Evolutionary conservation across 2,113 vertebrate genomes (phyloP).

Genomic region (Amazona vittata): DNA sequence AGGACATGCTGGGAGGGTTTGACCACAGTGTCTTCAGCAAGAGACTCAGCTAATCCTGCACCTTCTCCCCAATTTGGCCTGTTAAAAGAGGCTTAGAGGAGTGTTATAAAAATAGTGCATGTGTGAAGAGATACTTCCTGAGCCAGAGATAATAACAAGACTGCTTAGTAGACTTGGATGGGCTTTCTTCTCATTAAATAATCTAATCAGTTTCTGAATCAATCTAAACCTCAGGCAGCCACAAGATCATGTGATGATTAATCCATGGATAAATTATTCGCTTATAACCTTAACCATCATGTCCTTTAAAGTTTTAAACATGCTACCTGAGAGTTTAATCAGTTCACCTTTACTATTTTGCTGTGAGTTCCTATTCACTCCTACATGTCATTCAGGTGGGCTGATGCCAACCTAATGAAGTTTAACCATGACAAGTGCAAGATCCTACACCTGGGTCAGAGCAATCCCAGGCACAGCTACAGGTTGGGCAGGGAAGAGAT

Average conservation of each 20-base stretch:
- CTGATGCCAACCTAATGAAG: too few relatives aligned
- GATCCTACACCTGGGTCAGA: too few relatives aligned
- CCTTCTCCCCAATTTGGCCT: background rate
- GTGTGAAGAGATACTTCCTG: background rate
- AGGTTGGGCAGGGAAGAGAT: too few relatives aligned
- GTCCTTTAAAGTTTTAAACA: background rate
- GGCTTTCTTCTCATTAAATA: background rate
- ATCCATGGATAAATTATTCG: background rate
- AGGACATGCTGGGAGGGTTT: background rate
- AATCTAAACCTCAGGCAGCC: background rate
- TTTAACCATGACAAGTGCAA: too few relatives aligned
- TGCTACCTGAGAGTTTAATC: background rate
- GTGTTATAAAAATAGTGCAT: background rate
- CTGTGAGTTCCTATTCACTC: background rate
- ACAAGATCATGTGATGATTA: background rate
- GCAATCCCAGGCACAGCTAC: too few relatives aligned
- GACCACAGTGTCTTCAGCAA: background rate
- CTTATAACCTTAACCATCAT: background rate
- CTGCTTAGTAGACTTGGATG: background rate
- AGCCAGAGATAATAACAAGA: background rate
- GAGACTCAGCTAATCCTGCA: background rate
- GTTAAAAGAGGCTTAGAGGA: background rate
- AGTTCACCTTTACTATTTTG: background rate
- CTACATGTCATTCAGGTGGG: background rate
- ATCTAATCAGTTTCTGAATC: background rate